phyloP scores from a whole-genome alignment of 92 coral and sea anemone genomes.

The Actinostola sp. region DNA sequence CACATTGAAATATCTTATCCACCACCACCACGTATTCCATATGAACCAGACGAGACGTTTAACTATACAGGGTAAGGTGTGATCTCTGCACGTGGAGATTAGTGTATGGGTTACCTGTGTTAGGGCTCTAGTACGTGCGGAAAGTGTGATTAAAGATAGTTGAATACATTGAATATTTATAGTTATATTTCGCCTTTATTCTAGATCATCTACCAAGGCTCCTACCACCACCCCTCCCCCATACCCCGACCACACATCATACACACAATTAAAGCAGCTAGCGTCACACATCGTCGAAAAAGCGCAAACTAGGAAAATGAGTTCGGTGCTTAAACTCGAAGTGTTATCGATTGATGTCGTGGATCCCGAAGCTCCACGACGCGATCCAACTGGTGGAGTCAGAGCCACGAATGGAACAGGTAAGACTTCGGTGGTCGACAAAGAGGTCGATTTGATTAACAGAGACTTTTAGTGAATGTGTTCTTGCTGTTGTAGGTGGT shows the following conservation, averaged over 20 bases:
- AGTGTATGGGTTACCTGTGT: neutral
- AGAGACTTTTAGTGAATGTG: too few relatives aligned
- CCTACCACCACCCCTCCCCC: constrained; percentile 39
- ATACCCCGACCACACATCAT: constrained; percentile 55
- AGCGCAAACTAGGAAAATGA: constrained; percentile 80
- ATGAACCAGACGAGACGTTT: constrained; percentile 55
- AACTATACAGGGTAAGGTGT: constrained; percentile 8
- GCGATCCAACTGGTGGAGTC: constrained; percentile 75
- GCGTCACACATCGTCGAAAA: constrained; percentile 69
- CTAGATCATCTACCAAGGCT: constrained; percentile 11
- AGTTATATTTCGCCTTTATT: neutral
- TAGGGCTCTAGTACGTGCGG: too few relatives aligned
- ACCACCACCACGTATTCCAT: constrained; percentile 60
- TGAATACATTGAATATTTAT: neutral
- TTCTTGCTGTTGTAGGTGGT: constrained; percentile 43
- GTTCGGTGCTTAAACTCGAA: constrained; percentile 61
- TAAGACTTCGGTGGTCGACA: too few relatives aligned
- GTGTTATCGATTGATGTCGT: constrained; percentile 69
- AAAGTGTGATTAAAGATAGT: too few relatives aligned
- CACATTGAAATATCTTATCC: constrained; percentile 71
- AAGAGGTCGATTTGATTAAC: too few relatives aligned
- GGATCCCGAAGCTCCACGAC: constrained; percentile 81
- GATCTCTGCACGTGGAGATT: too few relatives aligned
- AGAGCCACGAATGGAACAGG: constrained; percentile 86
- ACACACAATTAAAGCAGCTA: constrained; percentile 52